Percentiles rank a stretch among this genome's conserved stretches.
These are phyloP conservation scores for Macrosoma leucophasiata DNA, from an alignment of 2,888 invertebrate species.

Conservation along the genomic window DNA sequence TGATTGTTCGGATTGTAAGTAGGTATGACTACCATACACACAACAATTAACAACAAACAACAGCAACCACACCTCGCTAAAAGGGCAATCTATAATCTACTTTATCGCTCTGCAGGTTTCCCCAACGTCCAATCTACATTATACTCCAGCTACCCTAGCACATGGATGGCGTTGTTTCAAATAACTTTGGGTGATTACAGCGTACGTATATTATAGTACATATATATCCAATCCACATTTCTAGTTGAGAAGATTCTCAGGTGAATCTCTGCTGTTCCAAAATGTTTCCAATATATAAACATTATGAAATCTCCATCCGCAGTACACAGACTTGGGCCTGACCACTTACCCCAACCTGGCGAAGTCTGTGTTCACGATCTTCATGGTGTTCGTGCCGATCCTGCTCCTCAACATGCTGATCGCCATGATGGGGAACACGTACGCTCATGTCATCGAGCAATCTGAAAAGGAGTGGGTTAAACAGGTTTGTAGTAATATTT, in stretches of 20 bases:
- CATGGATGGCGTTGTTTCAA: slow-evolving; percentile 98
- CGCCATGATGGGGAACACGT: slow-evolving; percentile 99
- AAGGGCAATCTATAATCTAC: no score
- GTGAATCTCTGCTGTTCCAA: no score
- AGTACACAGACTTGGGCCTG: slow-evolving; percentile 94
- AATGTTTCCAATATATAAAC: neutral
- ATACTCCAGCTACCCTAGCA: slow-evolving; percentile 90
- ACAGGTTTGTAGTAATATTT: no score
- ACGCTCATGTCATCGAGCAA: slow-evolving; percentile 97
- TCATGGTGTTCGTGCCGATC: slow-evolving; percentile 99
- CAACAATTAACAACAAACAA: no score
- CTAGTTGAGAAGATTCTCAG: no score
- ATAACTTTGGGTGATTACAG: slow-evolving; percentile 98
- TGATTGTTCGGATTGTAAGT: no score
- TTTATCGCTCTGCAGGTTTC: slow-evolving; percentile 71
- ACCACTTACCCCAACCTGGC: slow-evolving; percentile 94
- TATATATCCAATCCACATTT: no score
- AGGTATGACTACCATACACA: no score
- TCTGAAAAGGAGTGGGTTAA: slow-evolving; percentile 99
- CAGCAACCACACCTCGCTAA: no score
- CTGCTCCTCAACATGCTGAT: slow-evolving; percentile 96
- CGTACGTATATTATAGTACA: no score
- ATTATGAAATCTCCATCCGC: slow-evolving; percentile 30
- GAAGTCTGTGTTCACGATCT: slow-evolving; percentile 97
- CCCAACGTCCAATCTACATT: slow-evolving; percentile 87